Evolutionary conservation across 2,888 invertebrate species (phyloP), one percentile per base, ranked within the genome.

Genomic region (Cerceris ruficornis): DNA sequence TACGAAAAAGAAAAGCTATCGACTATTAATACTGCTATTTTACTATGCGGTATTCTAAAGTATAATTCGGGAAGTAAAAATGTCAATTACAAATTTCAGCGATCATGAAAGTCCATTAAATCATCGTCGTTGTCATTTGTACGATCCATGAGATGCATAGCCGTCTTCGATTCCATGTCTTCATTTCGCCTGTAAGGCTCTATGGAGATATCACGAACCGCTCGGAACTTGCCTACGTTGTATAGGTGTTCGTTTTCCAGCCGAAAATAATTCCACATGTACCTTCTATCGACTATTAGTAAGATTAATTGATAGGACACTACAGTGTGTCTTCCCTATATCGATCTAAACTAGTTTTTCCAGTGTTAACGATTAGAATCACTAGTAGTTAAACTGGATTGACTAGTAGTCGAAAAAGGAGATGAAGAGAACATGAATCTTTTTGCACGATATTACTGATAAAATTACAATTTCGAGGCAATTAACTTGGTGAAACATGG

Each of bases 231-330:
- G 91, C 95, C 95, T 92, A 95, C 95, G 91, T 96, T 95, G 92
- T 96, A 95, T 60, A 96, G 92, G 89, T 96, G 95, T 88, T 95
- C 95, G 91, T 96, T 95, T 92, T 96, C 95, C 81, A 95, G 91
- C 41, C 95, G 95, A 91, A 95, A 95, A 89, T 95, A 96, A 90
- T 95, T 95, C 95, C 95, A 96, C 4, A 95, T 93, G 92, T 95
- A 95, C 73, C 95, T 91, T 86, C 93, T 93, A 85, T 67, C 65
- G 80, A 84, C 82, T 83, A 82, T 86, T 86, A 77, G 76, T 81
- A 77, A 78, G 81, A 59, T 52, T 55, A 62, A 64, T 64, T 68
- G 75, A 61, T 67, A 71, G 54, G 70, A 58, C 42, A 69, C 66
- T 58, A 69, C 64, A 78, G 59, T 58, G 39, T 52, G 65, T 69